These are phyloP conservation scores for Nomada fucata DNA, from an alignment of 2,888 invertebrate species.

Conservation along the genomic window DNA sequence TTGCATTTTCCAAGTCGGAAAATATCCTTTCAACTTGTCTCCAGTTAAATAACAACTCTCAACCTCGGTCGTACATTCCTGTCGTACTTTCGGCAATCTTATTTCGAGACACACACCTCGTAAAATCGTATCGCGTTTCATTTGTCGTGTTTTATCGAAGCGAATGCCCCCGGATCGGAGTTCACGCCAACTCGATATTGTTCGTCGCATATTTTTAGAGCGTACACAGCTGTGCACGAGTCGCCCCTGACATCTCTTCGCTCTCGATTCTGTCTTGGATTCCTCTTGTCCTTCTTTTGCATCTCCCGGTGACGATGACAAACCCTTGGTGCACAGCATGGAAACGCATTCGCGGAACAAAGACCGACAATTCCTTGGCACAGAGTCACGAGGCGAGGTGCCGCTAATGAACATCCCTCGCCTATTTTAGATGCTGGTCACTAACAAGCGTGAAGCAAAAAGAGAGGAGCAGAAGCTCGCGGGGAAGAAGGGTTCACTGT, in stretches of 20 bases:
- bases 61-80: not conserved
- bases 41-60: not conserved
- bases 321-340: constrained; percentile 44
- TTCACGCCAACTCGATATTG: constrained; percentile 50
- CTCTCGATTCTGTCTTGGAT: constrained; percentile 51
- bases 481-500: not conserved
- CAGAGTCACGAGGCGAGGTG: constrained; percentile 49
- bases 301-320: constrained; percentile 43
- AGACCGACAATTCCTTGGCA: constrained; percentile 69
- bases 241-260: constrained; percentile 46
- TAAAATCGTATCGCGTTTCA: constrained; percentile 32
- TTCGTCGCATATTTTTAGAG: constrained; percentile 52
- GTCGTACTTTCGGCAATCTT: not conserved
- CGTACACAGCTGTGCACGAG: constrained; percentile 47
- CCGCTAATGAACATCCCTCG: constrained; percentile 67
- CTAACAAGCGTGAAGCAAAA: constrained; percentile 53
- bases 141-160: constrained; percentile 24
- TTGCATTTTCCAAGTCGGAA: not conserved
- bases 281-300: constrained; percentile 43
- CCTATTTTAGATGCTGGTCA: constrained; percentile 69
- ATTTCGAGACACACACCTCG: constrained; percentile 6
- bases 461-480: not conserved
- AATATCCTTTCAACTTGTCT: not conserved
- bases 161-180: not conserved
- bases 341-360: constrained; percentile 54